phyloP scores from a whole-genome alignment of 2,797 vertebrate species.

The Pseudocheirus occidentalis region DNA sequence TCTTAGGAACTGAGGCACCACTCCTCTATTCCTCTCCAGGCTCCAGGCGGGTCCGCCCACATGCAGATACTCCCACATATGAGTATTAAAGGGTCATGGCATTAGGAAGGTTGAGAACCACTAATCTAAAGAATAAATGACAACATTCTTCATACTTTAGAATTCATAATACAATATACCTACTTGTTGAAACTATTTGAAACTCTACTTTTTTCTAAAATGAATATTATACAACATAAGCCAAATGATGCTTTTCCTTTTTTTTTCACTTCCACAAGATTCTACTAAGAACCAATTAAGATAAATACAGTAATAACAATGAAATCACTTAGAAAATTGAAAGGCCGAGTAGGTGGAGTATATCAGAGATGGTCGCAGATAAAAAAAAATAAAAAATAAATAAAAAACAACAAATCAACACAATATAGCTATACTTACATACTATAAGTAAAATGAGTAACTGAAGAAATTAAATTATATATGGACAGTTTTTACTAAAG shows the following conservation, averaged over 20 bases:
- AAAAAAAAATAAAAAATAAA: constrained; percentile 1
- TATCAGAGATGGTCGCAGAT: background rate
- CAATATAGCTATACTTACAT: background rate
- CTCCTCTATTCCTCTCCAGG: too few relatives aligned
- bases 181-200: constrained; percentile 28
- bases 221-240: background rate
- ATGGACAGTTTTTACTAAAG: constrained; percentile 14
- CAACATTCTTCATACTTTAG: constrained; percentile 5
- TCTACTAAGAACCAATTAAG: constrained; percentile 17
- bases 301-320: constrained; percentile 20
- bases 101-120: too few relatives aligned
- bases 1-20: too few relatives aligned
- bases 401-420: background rate
- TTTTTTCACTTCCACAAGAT: constrained; percentile 33
- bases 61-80: too few relatives aligned
- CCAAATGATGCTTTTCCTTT: constrained; percentile 7
- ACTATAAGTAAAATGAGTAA: background rate
- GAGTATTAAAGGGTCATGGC: too few relatives aligned
- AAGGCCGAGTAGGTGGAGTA: background rate
- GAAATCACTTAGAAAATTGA: constrained; percentile 32
- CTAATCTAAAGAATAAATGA: constrained; percentile 20
- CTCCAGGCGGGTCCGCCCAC: too few relatives aligned
- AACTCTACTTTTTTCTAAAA: constrained; percentile 6
- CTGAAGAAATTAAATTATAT: background rate
- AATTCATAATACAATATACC: background rate